Evolutionary conservation across 2,797 vertebrate species (phyloP), one percentile per base, ranked within the genome.

Genomic region (Tokudaia muenninki): DNA sequence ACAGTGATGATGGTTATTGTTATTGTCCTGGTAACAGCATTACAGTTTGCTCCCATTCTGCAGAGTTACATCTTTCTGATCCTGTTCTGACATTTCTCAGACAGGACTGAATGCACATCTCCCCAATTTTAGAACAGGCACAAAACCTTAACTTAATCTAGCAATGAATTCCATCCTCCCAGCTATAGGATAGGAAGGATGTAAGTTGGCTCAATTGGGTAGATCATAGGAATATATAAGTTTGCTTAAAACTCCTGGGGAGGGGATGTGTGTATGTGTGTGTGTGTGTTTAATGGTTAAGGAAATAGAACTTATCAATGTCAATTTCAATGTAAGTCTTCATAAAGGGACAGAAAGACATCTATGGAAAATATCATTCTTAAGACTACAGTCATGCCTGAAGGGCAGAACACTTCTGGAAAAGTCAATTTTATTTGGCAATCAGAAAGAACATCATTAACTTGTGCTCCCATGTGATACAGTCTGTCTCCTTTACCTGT

Each of bases 241-340:
- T 65, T 72, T 87, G n/a, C 44, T 90, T 91, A 89, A 63, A 92
- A 87, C 26, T 34, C 16, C 26, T 92, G 61, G 61, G 19, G 74
- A 7, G 1, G 11, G 5, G 26, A 13, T 59, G 19, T 41, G 24
- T 63, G 52, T 61, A 29, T 67, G 83, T 26, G 12, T 24, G 1
- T 70, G 12, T 93, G 75, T 88, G 37, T 94, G 2, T 74, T 50
- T 12, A 16, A 65, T 41, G 6, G 29, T 79, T 92, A 78, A 87
- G n/a, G 22, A 44, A 81, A 31, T 37, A 90, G 55, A n/a, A 72
- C n/a, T 72, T 8, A 72, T 19, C 17, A 72, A 21, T 72, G 37
- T 72, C 67, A 72, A 37, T 17, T 19, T 37, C 67, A 72, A 84
- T 59, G 6, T n/a, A 87, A 72, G 11, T 72, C n/a, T 74, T 65